phyloP scores from a whole-genome alignment of 1,140 invertebrate genomes.

The Lasioglossum baleicum region DNA sequence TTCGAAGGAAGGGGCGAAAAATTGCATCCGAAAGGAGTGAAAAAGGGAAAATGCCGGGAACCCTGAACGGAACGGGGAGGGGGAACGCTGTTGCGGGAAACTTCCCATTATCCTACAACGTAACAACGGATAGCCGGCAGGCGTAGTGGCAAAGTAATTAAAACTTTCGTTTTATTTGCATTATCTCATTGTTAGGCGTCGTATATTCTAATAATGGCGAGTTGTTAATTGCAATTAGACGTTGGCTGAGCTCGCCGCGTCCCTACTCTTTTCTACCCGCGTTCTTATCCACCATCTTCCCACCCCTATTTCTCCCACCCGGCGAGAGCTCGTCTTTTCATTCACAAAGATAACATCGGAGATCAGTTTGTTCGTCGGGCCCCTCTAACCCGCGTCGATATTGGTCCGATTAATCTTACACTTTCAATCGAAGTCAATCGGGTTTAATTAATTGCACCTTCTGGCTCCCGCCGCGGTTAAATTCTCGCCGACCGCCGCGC shows the following conservation, averaged over 20 bases:
- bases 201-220: slow-evolving; percentile 80
- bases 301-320: neutral
- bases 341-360: slow-evolving; percentile 10
- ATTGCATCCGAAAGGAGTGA: slow-evolving; percentile 8
- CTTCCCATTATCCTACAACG: slow-evolving; percentile 76
- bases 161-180: slow-evolving; percentile 80
- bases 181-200: slow-evolving; percentile 79
- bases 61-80: slow-evolving; percentile 30
- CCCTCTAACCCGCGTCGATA: neutral
- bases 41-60: slow-evolving; percentile 29
- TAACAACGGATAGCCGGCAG: slow-evolving; percentile 72
- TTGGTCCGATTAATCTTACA: slow-evolving; percentile 21
- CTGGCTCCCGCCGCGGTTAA: neutral
- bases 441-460: slow-evolving; percentile 12
- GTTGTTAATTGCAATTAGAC: slow-evolving; percentile 80
- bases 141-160: slow-evolving; percentile 78
- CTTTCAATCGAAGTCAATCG: slow-evolving; percentile 4
- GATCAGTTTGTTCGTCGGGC: neutral
- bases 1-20: slow-evolving; percentile 52
- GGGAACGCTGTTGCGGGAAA: slow-evolving; percentile 73
- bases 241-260: slow-evolving; percentile 62
- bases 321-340: neutral
- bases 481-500: neutral
- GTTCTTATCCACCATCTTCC: slow-evolving; percentile 37
- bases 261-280: slow-evolving; percentile 27